Conservation (phyloP, 2,113 vertebrate genomes). For the Chrysochloris asiatica region DNA sequence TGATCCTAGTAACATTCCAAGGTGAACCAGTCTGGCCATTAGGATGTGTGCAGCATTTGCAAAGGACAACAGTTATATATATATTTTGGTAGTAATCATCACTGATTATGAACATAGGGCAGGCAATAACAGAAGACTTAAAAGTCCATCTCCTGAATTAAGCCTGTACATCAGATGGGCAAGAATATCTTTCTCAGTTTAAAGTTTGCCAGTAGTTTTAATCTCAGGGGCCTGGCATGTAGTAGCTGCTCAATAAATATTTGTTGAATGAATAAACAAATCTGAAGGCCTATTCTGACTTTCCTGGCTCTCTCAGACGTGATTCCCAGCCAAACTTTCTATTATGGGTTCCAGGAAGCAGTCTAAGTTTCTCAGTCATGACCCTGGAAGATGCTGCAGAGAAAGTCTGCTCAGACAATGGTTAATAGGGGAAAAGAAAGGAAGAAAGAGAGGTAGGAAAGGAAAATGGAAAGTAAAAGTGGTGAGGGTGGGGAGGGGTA, state of each 20-base stretch:
- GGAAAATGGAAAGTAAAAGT: neutral
- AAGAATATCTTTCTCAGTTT: conserved; percentile 25
- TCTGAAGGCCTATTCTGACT: neutral
- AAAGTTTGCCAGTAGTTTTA: conserved; percentile 18
- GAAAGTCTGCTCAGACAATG: neutral
- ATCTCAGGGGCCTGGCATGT: conserved; percentile 36
- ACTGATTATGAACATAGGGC: neutral
- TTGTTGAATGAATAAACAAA: conserved; percentile 44
- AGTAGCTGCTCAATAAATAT: conserved; percentile 41
- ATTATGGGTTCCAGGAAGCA: neutral
- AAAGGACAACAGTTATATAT: neutral
- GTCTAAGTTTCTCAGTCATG: conserved; percentile 6
- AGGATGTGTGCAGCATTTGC: neutral
- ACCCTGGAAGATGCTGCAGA: neutral
- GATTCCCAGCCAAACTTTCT: conserved; percentile 37
- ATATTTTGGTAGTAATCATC: conserved; percentile 24
- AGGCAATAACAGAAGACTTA: neutral
- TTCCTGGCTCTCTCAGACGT: neutral
- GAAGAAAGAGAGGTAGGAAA: neutral
- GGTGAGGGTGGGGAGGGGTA: no score
- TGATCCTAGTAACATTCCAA: conserved; percentile 31
- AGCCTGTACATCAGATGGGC: neutral
- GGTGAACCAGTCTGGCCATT: neutral
- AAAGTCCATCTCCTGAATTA: neutral
- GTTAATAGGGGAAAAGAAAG: neutral